Evolutionary conservation across 2,888 invertebrate species (phyloP), one percentile per base, ranked within the genome.

Genomic region (Alsophila aescularia): DNA sequence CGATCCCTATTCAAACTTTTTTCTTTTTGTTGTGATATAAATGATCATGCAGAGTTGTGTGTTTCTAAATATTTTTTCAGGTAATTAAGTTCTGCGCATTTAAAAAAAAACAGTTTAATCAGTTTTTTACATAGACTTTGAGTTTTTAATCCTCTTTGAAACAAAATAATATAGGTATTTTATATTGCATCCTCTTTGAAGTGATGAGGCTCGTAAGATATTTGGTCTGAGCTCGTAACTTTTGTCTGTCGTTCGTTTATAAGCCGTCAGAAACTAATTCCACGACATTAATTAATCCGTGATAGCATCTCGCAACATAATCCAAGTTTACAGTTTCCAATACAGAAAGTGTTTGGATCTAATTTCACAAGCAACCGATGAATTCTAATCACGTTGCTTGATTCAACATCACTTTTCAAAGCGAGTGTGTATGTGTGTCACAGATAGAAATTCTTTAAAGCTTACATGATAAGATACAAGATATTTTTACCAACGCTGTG

Each of bases 181-280:
- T n/a, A n/a, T n/a, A n/a, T n/a, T n/a, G n/a, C n/a, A 50, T 42
- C 41, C 29, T 35, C 13, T 50, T 42, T 31, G 14, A 29, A 18
- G 14, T 35, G 14, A 42, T 9, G 40, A 24, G 24, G 7, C 7
- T 24, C 8, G 8, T 5, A 10, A 29, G 32, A 10, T 6, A 13
- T 3, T 32, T n/a, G n/a, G 13, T 9, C 2, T 13, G 2, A 14
- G 27, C 27, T 14, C 9, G 24, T 31, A 29, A 24, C 3, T n/a
- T 27, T 39, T 24, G 44, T 51, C 31, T 37, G 14, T 13, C 14
- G 4, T 13, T 24, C 43, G 37, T 14, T 24, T 31, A 15, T 13
- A 29, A 45, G 52, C 35, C 16, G 44, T 45, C 44, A 52, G 39
- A 44, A 52, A 52, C 12, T 44, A 39, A 52, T 52, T 44, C 32